Evolutionary conservation across 2,888 invertebrate genomes (phyloP).

Genomic region (Pammene aurita): DNA sequence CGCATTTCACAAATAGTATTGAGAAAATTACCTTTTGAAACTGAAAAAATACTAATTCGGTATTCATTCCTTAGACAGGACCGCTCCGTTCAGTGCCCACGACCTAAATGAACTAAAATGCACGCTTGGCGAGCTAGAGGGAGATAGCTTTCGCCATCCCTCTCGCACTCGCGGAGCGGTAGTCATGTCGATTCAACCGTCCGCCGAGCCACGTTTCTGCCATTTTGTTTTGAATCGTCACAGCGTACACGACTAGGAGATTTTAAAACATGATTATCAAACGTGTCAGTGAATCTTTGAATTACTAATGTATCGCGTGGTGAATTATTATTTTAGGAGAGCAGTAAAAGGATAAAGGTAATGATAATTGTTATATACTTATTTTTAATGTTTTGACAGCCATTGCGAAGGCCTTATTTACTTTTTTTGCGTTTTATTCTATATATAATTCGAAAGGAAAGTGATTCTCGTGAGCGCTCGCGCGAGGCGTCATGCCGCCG

Average conservation of each 20-base stretch:
- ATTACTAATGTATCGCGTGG: slow-evolving; percentile 30
- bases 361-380: slow-evolving; percentile 2
- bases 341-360: slow-evolving; percentile 27
- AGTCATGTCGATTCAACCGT: slow-evolving; percentile 45
- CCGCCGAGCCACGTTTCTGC: slow-evolving; percentile 49
- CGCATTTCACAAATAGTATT: too few species aligned
- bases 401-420: slow-evolving; percentile 2
- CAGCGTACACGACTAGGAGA: slow-evolving; percentile 47
- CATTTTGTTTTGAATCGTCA: slow-evolving; percentile 59
- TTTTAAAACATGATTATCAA: slow-evolving; percentile 44
- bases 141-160: slow-evolving; percentile 27
- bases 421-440: neutral
- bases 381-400: slow-evolving; percentile 10
- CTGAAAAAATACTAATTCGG: neutral
- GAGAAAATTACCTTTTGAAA: neutral
- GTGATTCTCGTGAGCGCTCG: slow-evolving; percentile 4
- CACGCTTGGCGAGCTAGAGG: slow-evolving; percentile 21
- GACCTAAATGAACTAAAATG: slow-evolving; percentile 34
- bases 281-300: slow-evolving; percentile 37
- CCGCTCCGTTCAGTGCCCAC: neutral
- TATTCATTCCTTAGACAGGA: slow-evolving; percentile 12
- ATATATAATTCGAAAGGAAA: slow-evolving; percentile 8
- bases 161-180: slow-evolving; percentile 37
- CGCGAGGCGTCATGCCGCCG: slow-evolving; percentile 18
- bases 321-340: slow-evolving; percentile 7